Evolutionary conservation across 2,113 vertebrate species (phyloP).

Genomic region (Rhinolophus sinicus): DNA sequence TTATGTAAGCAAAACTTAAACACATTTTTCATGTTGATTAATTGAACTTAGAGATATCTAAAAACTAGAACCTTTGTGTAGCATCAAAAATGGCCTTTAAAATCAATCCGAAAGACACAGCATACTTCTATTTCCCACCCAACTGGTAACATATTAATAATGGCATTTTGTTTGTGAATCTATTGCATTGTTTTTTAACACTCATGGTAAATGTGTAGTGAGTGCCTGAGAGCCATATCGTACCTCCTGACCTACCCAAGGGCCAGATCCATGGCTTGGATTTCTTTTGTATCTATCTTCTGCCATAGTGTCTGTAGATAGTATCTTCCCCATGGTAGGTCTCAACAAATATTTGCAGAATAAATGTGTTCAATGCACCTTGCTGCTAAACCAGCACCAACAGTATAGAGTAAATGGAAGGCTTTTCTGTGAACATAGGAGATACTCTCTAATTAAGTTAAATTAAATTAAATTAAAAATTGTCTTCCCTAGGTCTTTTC

Average conservation of each 20-base stretch:
- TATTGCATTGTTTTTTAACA: neutral
- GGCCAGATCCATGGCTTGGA: neutral
- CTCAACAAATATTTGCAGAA: neutral
- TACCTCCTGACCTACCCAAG: neutral
- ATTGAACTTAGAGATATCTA: neutral
- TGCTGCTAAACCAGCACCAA: neutral
- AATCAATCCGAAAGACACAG: neutral
- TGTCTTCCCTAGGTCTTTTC: neutral
- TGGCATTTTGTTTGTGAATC: neutral
- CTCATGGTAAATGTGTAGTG: neutral
- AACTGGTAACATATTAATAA: neutral
- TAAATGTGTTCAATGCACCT: neutral
- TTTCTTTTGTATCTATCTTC: neutral
- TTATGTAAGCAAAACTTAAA: neutral
- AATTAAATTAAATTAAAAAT: neutral
- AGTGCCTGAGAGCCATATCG: neutral
- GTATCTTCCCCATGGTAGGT: neutral
- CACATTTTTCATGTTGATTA: slow-evolving; percentile 4
- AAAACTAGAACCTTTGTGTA: neutral
- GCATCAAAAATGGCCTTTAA: neutral
- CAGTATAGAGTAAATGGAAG: neutral
- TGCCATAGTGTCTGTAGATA: neutral
- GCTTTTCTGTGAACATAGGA: neutral
- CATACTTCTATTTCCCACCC: neutral
- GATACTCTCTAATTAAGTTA: too few species aligned